A percentile compares a stretch with the other conserved stretches of the same genome.
Conservation (phyloP, 2,888 invertebrate species). For the Tineola bisselliella region DNA sequence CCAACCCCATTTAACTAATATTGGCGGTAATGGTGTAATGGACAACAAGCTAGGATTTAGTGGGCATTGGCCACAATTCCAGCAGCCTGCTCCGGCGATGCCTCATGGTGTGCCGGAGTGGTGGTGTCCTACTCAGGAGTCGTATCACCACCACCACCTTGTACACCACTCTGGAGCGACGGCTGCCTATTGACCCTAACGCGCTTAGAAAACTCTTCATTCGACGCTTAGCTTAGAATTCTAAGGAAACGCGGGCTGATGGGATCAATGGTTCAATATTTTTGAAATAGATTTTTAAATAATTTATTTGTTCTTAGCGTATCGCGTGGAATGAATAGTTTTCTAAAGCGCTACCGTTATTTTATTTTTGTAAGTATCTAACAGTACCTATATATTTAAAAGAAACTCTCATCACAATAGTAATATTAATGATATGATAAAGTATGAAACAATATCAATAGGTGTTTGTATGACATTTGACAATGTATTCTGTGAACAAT, state of each 20-base stretch:
- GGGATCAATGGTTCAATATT: background rate
- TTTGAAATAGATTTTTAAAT: background rate
- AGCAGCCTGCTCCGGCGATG: constrained; percentile 75
- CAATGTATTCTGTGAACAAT: background rate
- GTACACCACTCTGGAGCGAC: constrained; percentile 75
- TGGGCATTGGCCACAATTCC: constrained; percentile 76
- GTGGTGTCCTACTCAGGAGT: constrained; percentile 64
- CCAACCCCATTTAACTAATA: constrained; percentile 49
- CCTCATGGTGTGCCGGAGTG: constrained; percentile 63
- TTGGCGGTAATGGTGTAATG: constrained; percentile 72
- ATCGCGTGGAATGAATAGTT: constrained; percentile 61
- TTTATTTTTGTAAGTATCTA: constrained; percentile 21
- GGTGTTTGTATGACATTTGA: constrained; percentile 2
- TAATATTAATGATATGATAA: background rate
- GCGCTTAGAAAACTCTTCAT: constrained; percentile 66
- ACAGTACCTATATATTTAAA: constrained; percentile 1
- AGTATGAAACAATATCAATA: background rate
- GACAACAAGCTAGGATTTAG: constrained; percentile 69
- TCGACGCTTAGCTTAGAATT: constrained; percentile 33
- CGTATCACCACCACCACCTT: constrained; percentile 67
- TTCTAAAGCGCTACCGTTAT: constrained; percentile 45
- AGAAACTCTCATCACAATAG: background rate
- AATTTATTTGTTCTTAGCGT: background rate
- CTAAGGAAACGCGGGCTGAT: background rate
- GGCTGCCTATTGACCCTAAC: constrained; percentile 77